Base-by-base conservation (phyloP, 2,113 vertebrate genomes). In the Trichechus manatus region DNA sequence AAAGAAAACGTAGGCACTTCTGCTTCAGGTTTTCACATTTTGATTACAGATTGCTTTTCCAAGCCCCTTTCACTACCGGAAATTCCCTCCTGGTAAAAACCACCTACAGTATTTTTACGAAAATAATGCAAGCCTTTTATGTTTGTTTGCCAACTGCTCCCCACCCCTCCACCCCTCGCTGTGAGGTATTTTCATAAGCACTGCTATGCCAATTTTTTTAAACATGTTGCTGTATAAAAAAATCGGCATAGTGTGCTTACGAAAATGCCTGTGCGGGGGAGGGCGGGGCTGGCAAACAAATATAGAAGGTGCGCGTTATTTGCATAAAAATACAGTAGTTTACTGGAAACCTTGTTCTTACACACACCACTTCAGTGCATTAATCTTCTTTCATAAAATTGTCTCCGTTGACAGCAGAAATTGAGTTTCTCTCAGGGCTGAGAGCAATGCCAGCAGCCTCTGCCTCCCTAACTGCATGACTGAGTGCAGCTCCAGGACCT, bases 1-100 rank as follows among this genome's bases (percentile, higher is more conserved):
- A 94, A 97, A 96, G 13, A 91, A 96, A 97, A 96, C 9, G 31
- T 92, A 97, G 96, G 94, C 94, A 97, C 97, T 98, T 98, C 91
- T 96, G 75, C 95, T 98, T 97, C 83, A 96, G 95, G 79, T 68
- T 96, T 80, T 96, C 87, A 22, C 31, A 64, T 61, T 79, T 93
- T 82, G 89, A 93, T 97, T 95, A 61, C 95, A 82, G 70, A 68
- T 4, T 29, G 44, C 84, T 95, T 88, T 90, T 97, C 87, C 78
- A 93, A 94, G 95, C 50, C 70, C 0, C 74, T 94, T 29, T 83
- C 66, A 19, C 75, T 56, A 6, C 79, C 50, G 13, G 39, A 97
- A 97, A 93, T 82, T 47, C 59, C 68, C 79, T 1, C 5, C 17
- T 0, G 44, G 44, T 1, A 0, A 13, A 0, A 61, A 44, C 29